Conservation (phyloP, 2,113 vertebrate species). For the Lates calcarifer region DNA sequence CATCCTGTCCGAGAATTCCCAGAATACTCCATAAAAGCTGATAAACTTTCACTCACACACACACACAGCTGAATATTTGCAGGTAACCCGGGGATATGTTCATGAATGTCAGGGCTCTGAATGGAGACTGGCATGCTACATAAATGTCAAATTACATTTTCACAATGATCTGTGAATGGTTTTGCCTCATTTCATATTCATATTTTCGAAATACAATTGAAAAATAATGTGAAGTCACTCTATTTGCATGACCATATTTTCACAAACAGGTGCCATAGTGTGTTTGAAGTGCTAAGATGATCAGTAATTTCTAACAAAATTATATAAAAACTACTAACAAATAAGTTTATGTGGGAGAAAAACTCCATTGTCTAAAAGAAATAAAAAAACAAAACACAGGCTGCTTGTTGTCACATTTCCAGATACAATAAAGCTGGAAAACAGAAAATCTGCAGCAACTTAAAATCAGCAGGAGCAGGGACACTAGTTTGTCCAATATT, state of each 20-base stretch:
- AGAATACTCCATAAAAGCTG: conserved; percentile 60
- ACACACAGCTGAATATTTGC: conserved; percentile 27
- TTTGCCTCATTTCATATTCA: not conserved
- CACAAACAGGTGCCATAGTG: not conserved
- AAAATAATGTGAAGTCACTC: not conserved
- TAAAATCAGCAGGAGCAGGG: not conserved
- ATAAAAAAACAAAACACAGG: too few relatives aligned
- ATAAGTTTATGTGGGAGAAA: too few relatives aligned
- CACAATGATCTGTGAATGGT: not conserved
- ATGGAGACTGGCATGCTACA: not conserved
- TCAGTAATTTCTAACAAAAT: too few relatives aligned
- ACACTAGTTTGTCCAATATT: not conserved
- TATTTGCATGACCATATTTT: not conserved
- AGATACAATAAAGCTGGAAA: not conserved
- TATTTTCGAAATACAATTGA: conserved; percentile 11
- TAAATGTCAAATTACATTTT: conserved; percentile 9
- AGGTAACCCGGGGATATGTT: conserved; percentile 38
- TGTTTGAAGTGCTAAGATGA: too few relatives aligned
- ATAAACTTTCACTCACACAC: conserved; percentile 60
- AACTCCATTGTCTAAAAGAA: too few relatives aligned
- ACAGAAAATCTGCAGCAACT: not conserved
- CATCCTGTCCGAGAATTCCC: conserved; percentile 66
- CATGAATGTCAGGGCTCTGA: conserved; percentile 32
- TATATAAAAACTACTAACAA: not conserved
- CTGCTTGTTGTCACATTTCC: not conserved